Percentiles rank a stretch among this genome's conserved stretches.
Conservation (phyloP, 2,888 invertebrate genomes). For the Macrosiphum euphorbiae region DNA sequence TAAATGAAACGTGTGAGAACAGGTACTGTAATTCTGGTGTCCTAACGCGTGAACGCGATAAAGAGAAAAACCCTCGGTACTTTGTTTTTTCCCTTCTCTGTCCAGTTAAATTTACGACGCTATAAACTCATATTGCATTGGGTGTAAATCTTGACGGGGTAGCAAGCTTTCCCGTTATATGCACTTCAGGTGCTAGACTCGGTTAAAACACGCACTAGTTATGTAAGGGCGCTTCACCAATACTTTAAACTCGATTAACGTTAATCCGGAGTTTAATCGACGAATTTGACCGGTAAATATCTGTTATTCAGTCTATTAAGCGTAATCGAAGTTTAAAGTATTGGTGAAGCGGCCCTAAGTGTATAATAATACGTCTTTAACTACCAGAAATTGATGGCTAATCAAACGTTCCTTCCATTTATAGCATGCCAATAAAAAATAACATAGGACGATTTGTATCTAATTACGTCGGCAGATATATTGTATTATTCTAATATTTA, state of each 20-base stretch:
- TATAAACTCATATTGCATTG: constrained; percentile 63
- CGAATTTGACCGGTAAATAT: too few relatives aligned
- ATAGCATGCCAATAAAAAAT: neutral
- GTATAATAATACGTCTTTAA: constrained; percentile 38
- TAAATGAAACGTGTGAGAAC: constrained; percentile 42
- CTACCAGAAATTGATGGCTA: constrained; percentile 35
- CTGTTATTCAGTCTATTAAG: too few relatives aligned
- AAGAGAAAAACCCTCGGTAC: constrained; percentile 60
- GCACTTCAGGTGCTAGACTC: constrained; percentile 62
- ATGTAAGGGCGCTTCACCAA: too few relatives aligned
- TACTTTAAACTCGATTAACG: too few relatives aligned
- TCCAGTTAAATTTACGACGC: constrained; percentile 61
- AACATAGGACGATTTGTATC: neutral
- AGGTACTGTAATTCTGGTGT: constrained; percentile 53
- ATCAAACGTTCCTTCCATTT: constrained; percentile 32
- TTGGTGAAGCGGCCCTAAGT: too few relatives aligned
- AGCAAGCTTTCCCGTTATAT: constrained; percentile 55
- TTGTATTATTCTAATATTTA: constrained; percentile 1
- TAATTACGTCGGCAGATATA: neutral
- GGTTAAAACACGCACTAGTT: constrained; percentile 56
- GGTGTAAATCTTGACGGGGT: constrained; percentile 61
- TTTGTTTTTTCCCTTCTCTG: constrained; percentile 61
- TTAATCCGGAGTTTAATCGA: too few relatives aligned
- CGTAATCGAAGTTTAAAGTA: too few relatives aligned
- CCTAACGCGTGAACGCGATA: constrained; percentile 61